Base-by-base conservation (phyloP, 2,888 invertebrate genomes). In the Stenotaenia linearis region DNA sequence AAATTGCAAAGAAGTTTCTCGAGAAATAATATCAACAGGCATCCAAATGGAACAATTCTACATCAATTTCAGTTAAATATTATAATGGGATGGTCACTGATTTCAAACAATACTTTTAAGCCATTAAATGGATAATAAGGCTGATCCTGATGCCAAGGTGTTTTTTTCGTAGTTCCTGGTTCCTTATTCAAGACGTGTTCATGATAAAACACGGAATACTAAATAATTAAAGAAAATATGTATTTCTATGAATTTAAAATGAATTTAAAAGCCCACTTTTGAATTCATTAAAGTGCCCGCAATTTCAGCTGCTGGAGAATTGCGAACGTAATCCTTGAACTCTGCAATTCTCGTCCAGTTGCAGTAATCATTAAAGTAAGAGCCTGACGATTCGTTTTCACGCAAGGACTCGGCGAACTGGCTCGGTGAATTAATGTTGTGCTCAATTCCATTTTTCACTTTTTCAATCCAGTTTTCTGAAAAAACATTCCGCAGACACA, bases 111-210 rank as follows among this genome's bases (percentile, higher is more conserved):
- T 80, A 83, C 83, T 81, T 83, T 82, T n/a, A 80, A 80, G 1
- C 85, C 85, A 80, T 85, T 83, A 18, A 85, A 83, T 0, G 85
- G 85, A 79, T 85, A 85, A 79, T 85, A 85, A 9, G 85, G 78
- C 78, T 85, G 84, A 75, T 85, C 85, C 7, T 83, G 84, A 78
- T 85, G 85, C 85, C 85, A 85, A 0, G 85, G 85, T 0, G 85
- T 85, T 28, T 78, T 69, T 61, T 84, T 84, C 23, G 79, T 78
- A 1, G 84, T 82, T 7, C 83, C 84, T 0, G 84, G 83, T 30
- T 85, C 84, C 76, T 85, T 85, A 15, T 82, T 83, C 25, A 85
- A 82, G 3, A 85, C 84, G 78, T 85, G 85, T 28, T 85, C 85
- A 80, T 85, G 84, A 80, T 84, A 85, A 77, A 85, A 83, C 2